Conservation (phyloP, 2,113 vertebrate species). For the Ibidorhyncha struthersii region DNA sequence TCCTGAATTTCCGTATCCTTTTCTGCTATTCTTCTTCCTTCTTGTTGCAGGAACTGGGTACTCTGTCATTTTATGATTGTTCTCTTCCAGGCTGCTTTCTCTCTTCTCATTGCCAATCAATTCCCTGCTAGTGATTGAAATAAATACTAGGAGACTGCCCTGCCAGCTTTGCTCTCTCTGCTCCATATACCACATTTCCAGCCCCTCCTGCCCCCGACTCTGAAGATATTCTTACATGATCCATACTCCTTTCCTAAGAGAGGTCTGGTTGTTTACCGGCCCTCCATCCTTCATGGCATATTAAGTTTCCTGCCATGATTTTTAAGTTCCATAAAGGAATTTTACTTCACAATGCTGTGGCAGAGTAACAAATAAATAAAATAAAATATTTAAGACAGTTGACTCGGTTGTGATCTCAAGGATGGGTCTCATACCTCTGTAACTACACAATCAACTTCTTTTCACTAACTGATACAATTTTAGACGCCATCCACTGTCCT, state of each 20-base stretch:
- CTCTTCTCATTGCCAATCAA: not conserved
- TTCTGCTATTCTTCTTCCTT: not conserved
- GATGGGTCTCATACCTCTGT: not conserved
- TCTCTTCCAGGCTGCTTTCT: not conserved
- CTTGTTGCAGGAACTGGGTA: not conserved
- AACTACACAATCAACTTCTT: not conserved
- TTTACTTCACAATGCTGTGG: not conserved
- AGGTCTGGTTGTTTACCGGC: not conserved
- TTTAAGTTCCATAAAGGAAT: not conserved
- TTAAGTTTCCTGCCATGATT: not conserved
- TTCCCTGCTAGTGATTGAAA: not conserved
- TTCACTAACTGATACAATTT: not conserved
- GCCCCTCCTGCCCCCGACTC: fast-evolving
- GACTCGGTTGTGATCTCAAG: not conserved
- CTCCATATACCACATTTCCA: not conserved
- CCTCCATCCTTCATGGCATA: not conserved
- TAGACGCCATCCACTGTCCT: not conserved
- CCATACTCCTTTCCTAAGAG: not conserved
- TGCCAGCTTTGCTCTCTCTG: not conserved
- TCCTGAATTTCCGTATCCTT: not conserved
- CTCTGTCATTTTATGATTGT: not conserved
- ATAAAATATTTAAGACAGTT: not conserved
- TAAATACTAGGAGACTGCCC: not conserved
- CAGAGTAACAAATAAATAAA: not conserved
- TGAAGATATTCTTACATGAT: not conserved